Evolutionary conservation across 2,797 vertebrate species (phyloP).

Genomic region (Lepilemur septentrionalis): DNA sequence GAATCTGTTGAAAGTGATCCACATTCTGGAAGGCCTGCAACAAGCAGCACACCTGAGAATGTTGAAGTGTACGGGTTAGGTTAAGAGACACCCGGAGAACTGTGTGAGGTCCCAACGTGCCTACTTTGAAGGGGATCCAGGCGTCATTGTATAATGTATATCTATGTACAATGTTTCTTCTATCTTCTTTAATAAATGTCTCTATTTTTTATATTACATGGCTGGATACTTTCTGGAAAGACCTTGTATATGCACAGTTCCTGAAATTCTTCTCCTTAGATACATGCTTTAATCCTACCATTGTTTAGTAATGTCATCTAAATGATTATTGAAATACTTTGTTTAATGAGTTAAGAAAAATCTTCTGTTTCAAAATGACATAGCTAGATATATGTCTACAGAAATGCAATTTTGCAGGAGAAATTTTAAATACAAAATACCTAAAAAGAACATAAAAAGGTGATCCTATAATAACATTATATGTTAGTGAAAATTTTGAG

Average conservation of each 20-base stretch:
- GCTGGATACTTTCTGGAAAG: too few relatives aligned
- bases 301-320: neutral
- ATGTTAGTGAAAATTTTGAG: neutral
- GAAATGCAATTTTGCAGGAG: neutral
- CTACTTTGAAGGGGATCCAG: too few relatives aligned
- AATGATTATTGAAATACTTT: neutral
- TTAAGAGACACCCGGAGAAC: too few relatives aligned
- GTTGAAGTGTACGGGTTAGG: too few relatives aligned
- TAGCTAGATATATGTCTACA: neutral
- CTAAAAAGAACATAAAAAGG: neutral
- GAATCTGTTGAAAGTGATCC: too few relatives aligned
- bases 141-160: too few relatives aligned
- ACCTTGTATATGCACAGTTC: neutral
- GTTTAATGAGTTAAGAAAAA: neutral
- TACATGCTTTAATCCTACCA: neutral
- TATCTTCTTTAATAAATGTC: too few relatives aligned
- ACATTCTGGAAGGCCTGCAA: too few relatives aligned
- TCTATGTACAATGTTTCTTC: too few relatives aligned
- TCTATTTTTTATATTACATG: too few relatives aligned
- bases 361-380: neutral
- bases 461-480: neutral
- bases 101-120: too few relatives aligned
- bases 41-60: too few relatives aligned
- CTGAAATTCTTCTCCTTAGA: neutral
- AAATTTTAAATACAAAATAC: neutral